These are phyloP conservation scores for Gastrophysa polygoni DNA, from an alignment of 2,888 invertebrate genomes.

Conservation along the genomic window DNA sequence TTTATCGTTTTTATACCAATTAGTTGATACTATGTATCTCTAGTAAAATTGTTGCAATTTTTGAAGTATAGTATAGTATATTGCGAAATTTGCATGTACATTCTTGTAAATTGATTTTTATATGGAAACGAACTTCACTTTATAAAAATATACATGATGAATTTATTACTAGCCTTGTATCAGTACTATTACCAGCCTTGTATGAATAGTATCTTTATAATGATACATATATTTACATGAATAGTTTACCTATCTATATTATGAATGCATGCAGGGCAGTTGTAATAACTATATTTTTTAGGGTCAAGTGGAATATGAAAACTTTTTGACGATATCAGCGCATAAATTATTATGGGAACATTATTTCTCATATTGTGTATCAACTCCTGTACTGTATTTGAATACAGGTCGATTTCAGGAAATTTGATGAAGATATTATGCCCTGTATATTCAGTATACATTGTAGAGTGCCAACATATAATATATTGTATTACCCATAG, in stretches of 20 bases:
- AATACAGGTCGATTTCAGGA: too few species aligned
- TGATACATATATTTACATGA: too few species aligned
- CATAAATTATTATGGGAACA: too few species aligned
- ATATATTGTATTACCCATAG: not conserved
- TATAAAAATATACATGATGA: slow-evolving; percentile 26
- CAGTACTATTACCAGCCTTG: slow-evolving; percentile 25
- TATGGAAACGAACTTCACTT: not conserved
- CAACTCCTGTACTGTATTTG: too few species aligned
- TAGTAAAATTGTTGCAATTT: slow-evolving; percentile 60
- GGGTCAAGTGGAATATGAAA: too few species aligned
- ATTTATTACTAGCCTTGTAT: slow-evolving; percentile 39
- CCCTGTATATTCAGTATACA: slow-evolving; percentile 1
- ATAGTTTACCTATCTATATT: too few species aligned
- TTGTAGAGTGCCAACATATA: slow-evolving; percentile 8
- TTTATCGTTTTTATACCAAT: slow-evolving; percentile 42
- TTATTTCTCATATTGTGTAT: too few species aligned
- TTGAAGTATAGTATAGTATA: slow-evolving; percentile 51
- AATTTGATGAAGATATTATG: not conserved
- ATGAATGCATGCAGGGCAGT: slow-evolving; percentile 12
- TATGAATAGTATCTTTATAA: slow-evolving; percentile 14
- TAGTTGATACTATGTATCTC: slow-evolving; percentile 62
- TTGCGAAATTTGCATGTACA: slow-evolving; percentile 33
- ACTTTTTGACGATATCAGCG: too few species aligned
- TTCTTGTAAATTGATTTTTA: slow-evolving; percentile 4
- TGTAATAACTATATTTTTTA: too few species aligned